Evolutionary conservation across 2,888 invertebrate genomes (phyloP).

Genomic region (Ectobius pallidus): DNA sequence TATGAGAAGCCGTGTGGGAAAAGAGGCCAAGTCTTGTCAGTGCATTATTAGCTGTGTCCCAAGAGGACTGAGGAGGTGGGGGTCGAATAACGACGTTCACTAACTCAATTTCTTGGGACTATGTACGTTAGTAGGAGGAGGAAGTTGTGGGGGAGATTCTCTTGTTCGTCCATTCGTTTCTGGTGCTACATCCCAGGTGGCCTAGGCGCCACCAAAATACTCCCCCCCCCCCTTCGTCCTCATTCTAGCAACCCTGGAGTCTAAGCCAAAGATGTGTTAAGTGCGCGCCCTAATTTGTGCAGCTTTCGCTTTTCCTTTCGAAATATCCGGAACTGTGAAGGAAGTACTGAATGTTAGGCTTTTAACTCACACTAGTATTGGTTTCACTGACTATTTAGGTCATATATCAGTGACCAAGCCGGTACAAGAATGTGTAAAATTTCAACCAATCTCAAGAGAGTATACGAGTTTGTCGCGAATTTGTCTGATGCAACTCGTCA

Average conservation of each 20-base stretch:
- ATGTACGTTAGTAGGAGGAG: not conserved
- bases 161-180: not conserved
- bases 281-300: not conserved
- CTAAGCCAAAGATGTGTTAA: not conserved
- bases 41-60: not conserved
- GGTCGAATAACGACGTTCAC: slow-evolving; percentile 5
- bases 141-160: not conserved
- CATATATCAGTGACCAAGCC: too few relatives aligned
- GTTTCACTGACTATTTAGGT: too few relatives aligned
- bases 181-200: slow-evolving; percentile 10
- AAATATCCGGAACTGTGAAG: too few relatives aligned
- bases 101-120: slow-evolving; percentile 21
- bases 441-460: too few relatives aligned
- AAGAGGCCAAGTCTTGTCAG: not conserved
- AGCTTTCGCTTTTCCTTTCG: not conserved
- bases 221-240: not conserved
- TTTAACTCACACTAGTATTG: too few relatives aligned
- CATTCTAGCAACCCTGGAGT: not conserved
- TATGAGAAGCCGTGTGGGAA: not conserved
- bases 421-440: too few relatives aligned
- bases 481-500: too few relatives aligned
- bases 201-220: not conserved
- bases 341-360: too few relatives aligned
- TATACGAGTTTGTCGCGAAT: too few relatives aligned
- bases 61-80: not conserved